A percentile compares a stretch with the other conserved stretches of the same genome.
These are phyloP conservation scores for Sebastes dallii DNA, from an alignment of 2,797 vertebrate species.

Conservation along the genomic window DNA sequence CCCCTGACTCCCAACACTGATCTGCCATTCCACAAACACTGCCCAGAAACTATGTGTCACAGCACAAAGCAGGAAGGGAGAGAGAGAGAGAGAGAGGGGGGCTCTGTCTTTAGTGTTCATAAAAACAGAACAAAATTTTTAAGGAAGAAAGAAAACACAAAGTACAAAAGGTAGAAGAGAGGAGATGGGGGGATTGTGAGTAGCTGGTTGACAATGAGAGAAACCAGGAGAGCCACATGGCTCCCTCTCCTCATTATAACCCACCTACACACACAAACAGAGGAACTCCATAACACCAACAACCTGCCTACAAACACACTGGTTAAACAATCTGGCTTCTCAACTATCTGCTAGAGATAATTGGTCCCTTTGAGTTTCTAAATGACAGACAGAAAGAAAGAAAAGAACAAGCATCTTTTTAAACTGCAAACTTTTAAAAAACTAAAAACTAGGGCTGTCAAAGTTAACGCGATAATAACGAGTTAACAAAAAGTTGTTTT, in stretches of 20 bases:
- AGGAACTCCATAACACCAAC: slow-evolving; percentile 10
- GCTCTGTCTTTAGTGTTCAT: not conserved
- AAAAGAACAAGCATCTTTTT: not conserved
- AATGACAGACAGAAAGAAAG: slow-evolving; percentile 5
- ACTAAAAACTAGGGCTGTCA: too few relatives aligned
- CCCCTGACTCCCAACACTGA: slow-evolving; percentile 39
- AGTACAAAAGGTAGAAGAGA: not conserved
- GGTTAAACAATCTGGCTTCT: slow-evolving; percentile 5
- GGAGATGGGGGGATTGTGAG: not conserved
- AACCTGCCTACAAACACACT: not conserved
- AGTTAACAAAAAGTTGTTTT: too few relatives aligned
- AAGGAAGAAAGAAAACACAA: not conserved
- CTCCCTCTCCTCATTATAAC: slow-evolving; percentile 13
- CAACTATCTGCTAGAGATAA: not conserved
- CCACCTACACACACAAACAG: slow-evolving; percentile 12
- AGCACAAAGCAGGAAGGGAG: not conserved
- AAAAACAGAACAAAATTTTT: not conserved
- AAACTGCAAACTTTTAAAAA: not conserved
- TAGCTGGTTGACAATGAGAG: not conserved
- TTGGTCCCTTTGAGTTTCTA: not conserved
- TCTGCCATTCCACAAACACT: slow-evolving; percentile 39
- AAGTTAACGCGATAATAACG: too few relatives aligned
- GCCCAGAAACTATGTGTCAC: slow-evolving; percentile 61
- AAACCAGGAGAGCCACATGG: slow-evolving; percentile 33
- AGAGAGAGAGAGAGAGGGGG: too few relatives aligned